Conservation (phyloP, 2,888 invertebrate species). For the Abrostola tripartita region DNA sequence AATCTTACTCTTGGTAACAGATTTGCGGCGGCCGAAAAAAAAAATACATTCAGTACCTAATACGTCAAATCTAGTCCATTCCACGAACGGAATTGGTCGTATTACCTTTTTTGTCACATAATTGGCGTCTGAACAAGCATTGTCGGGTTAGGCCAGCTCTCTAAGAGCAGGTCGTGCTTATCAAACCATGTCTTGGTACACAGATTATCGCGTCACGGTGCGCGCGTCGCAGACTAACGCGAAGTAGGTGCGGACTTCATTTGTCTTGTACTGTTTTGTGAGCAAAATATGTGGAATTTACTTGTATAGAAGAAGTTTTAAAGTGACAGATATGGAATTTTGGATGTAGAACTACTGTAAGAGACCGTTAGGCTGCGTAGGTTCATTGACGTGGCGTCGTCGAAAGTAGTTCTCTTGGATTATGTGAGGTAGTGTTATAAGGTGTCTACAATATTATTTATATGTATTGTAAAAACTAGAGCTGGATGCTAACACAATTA, state of each 20-base stretch:
- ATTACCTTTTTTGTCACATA: neutral
- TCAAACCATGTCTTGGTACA: slow-evolving; percentile 55
- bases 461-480: too few species aligned
- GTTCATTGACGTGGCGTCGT: too few species aligned
- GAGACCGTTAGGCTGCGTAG: too few species aligned
- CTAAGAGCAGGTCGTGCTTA: slow-evolving; percentile 58
- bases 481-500: too few species aligned
- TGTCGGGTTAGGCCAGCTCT: slow-evolving; percentile 46
- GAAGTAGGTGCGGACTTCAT: slow-evolving; percentile 25
- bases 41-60: neutral
- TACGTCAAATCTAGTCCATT: slow-evolving; percentile 10
- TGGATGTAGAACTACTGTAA: too few species aligned
- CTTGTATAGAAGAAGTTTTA: too few species aligned
- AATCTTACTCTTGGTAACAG: neutral
- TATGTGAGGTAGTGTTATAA: too few species aligned
- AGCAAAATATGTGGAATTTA: neutral
- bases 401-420: too few species aligned
- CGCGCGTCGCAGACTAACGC: slow-evolving; percentile 39
- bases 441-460: too few species aligned
- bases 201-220: slow-evolving; percentile 61
- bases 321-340: too few species aligned
- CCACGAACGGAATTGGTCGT: slow-evolving; percentile 8
- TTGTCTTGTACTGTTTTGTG: slow-evolving; percentile 19
- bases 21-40: neutral
- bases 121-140: slow-evolving; percentile 4